Conservation (phyloP, 2,888 invertebrate genomes). For the Nomada fucata region DNA sequence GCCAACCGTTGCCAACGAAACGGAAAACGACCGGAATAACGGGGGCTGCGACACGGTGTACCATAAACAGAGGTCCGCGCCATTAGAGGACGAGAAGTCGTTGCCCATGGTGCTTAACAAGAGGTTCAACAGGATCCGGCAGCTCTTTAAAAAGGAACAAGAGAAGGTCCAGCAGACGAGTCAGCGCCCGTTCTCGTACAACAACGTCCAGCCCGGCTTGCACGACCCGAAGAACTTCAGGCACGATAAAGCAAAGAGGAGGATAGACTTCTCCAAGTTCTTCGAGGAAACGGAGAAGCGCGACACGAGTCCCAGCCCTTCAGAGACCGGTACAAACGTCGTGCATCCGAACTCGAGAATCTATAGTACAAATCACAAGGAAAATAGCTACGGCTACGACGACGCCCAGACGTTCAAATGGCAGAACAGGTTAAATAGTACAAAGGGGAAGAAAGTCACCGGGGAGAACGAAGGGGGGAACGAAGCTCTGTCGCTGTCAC, state of each 20-base stretch:
- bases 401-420: constrained; percentile 42
- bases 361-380: constrained; percentile 77
- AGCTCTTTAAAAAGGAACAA: constrained; percentile 79
- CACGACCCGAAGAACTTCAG: constrained; percentile 58
- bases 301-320: constrained; percentile 40
- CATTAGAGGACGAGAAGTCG: constrained; percentile 75
- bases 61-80: constrained; percentile 39
- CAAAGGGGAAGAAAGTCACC: constrained; percentile 32
- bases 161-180: constrained; percentile 61
- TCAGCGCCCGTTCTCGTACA: constrained; percentile 44
- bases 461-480: constrained; percentile 34
- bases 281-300: constrained; percentile 37
- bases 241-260: constrained; percentile 69
- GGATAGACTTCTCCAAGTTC: constrained; percentile 73
- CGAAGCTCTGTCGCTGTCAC: constrained; percentile 20
- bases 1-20: constrained; percentile 40
- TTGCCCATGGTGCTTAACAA: constrained; percentile 78
- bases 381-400: constrained; percentile 42
- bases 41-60: constrained; percentile 24
- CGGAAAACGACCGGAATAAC: constrained; percentile 42
- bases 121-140: constrained; percentile 76
- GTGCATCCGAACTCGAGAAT: constrained; percentile 72
- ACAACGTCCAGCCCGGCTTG: constrained; percentile 59
- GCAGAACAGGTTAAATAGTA: constrained; percentile 59
- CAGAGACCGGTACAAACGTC: constrained; percentile 70